phyloP scores from a whole-genome alignment of 1,140 invertebrate genomes.

The Zophobas atratus region DNA sequence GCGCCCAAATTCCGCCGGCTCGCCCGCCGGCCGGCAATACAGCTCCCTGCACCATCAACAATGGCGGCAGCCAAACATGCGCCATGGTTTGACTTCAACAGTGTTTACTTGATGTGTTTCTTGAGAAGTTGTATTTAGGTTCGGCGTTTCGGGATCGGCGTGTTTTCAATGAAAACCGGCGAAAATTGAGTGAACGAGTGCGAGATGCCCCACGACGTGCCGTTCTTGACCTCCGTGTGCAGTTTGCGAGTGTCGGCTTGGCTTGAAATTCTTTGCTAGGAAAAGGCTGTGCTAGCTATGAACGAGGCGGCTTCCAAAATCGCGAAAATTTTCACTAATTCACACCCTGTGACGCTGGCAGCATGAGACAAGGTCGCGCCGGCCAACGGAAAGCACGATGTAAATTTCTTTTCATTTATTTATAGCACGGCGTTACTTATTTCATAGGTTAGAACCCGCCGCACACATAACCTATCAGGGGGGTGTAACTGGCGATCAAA shows the following conservation, averaged over 20 bases:
- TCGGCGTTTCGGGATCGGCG: slow-evolving; percentile 31
- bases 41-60: slow-evolving; percentile 61
- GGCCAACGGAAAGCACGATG: slow-evolving; percentile 71
- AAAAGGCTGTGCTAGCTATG: slow-evolving; percentile 28
- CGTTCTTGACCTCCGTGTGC: slow-evolving; percentile 18
- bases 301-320: slow-evolving; percentile 40
- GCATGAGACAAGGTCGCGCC: slow-evolving; percentile 71
- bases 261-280: slow-evolving; percentile 26
- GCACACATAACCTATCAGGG: slow-evolving; percentile 53
- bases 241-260: slow-evolving; percentile 27
- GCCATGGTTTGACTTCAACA: slow-evolving; percentile 66
- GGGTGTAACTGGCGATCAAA: slow-evolving; percentile 45
- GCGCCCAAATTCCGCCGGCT: too few species aligned
- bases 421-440: slow-evolving; percentile 34
- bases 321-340: slow-evolving; percentile 44
- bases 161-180: slow-evolving; percentile 32
- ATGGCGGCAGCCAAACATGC: slow-evolving; percentile 66
- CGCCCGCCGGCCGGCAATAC: slow-evolving; percentile 59
- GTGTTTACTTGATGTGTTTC: slow-evolving; percentile 70
- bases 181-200: slow-evolving; percentile 29
- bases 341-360: slow-evolving; percentile 60
- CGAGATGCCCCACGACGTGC: slow-evolving; percentile 11
- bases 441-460: slow-evolving; percentile 47
- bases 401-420: slow-evolving; percentile 62
- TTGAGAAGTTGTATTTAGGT: slow-evolving; percentile 66